Conservation (phyloP, 2,797 vertebrate genomes). For the Semaprochilodus insignis region DNA sequence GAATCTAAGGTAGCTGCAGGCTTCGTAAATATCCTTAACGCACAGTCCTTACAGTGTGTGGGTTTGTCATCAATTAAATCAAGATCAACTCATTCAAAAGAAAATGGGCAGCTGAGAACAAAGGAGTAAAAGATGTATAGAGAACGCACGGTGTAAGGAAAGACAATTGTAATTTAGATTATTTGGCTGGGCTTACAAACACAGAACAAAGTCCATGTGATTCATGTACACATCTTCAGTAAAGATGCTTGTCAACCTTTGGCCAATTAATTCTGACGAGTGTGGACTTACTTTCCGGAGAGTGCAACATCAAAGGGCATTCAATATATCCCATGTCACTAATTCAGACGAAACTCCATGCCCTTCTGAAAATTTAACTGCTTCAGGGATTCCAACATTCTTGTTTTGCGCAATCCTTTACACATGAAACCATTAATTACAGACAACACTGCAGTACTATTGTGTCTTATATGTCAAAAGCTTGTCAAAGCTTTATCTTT, state of each 20-base stretch:
- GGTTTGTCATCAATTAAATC: constrained; percentile 38
- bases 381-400: constrained; percentile 10
- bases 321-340: constrained; percentile 23
- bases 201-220: background rate
- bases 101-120: constrained; percentile 39
- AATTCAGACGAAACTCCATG: constrained; percentile 8
- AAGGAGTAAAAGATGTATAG: constrained; percentile 11
- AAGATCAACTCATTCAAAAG: constrained; percentile 36
- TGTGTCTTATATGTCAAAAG: background rate
- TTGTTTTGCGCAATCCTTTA: background rate
- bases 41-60: background rate
- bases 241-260: background rate
- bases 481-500: background rate
- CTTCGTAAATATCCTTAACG: background rate
- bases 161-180: background rate
- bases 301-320: constrained; percentile 37
- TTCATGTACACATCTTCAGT: background rate
- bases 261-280: constrained; percentile 34
- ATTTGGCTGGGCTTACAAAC: background rate
- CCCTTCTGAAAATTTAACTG: constrained; percentile 17
- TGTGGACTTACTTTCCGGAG: constrained; percentile 14
- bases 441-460: background rate
- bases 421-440: background rate
- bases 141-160: background rate
- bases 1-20: too few species aligned